phyloP scores from a whole-genome alignment of 2,797 vertebrate genomes.

The Centroberyx gerrardi region DNA sequence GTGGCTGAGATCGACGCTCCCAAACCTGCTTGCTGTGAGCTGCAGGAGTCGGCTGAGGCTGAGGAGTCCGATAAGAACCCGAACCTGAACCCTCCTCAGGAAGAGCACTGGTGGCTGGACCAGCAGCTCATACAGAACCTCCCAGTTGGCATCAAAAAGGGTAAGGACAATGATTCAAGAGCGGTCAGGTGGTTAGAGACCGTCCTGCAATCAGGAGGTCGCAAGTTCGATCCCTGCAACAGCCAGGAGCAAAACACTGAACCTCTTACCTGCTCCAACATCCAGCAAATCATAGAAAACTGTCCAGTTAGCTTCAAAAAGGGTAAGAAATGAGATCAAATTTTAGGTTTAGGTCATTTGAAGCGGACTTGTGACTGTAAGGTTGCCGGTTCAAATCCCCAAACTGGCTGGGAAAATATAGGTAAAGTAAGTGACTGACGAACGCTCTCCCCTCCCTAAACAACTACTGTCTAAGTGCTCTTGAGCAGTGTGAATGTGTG shows the following conservation, averaged over 20 bases:
- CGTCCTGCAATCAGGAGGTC: not conserved
- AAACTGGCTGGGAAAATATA: too few species aligned
- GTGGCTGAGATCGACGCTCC: not conserved
- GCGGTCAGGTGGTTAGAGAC: not conserved
- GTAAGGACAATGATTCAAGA: conserved; percentile 37
- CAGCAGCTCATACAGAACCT: conserved; percentile 43
- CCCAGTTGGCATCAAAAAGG: conserved; percentile 53
- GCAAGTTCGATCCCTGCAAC: not conserved
- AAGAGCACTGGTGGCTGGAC: conserved; percentile 43
- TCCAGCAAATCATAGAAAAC: not conserved
- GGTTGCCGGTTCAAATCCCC: too few species aligned
- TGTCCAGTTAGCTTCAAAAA: conserved; percentile 41
- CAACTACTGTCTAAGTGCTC: too few species aligned
- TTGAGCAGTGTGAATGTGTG: too few species aligned
- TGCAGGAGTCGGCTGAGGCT: not conserved
- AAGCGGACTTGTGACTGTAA: too few species aligned
- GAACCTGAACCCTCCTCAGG: not conserved
- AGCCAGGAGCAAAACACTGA: not conserved
- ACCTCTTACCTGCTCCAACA: not conserved
- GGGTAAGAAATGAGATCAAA: conserved; percentile 8
- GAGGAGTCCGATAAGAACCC: not conserved
- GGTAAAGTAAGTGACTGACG: too few species aligned
- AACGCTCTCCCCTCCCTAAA: too few species aligned
- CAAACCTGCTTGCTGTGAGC: conserved; percentile 45
- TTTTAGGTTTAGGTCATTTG: too few species aligned